Evolutionary conservation across 2,888 invertebrate species (phyloP).

Genomic region (Brachyptera risi): DNA sequence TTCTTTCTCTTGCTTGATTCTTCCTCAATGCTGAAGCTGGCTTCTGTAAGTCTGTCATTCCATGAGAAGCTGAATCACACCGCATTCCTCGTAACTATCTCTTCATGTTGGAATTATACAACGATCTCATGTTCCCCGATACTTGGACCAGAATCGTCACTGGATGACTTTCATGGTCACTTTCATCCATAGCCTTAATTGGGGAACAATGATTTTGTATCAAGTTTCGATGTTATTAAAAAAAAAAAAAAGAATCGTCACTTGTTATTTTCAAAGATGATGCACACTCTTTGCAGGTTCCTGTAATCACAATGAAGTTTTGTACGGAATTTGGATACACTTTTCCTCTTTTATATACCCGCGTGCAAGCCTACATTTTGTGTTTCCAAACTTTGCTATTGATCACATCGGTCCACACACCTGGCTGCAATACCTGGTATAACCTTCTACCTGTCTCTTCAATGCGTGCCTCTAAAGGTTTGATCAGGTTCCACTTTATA

Average conservation of each 20-base stretch:
- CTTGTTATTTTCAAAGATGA: no score
- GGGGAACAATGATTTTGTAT: no score
- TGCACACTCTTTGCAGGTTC: background rate
- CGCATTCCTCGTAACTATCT: background rate
- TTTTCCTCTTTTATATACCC: constrained; percentile 6
- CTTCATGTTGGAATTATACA: background rate
- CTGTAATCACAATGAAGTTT: background rate
- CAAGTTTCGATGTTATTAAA: no score
- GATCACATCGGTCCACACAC: constrained; percentile 7
- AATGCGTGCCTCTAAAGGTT: background rate
- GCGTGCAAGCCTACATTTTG: background rate
- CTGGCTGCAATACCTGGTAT: background rate
- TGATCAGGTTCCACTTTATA: background rate
- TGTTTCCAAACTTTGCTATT: background rate
- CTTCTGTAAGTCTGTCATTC: background rate
- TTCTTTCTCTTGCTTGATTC: constrained; percentile 20
- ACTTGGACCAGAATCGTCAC: no score
- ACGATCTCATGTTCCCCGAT: background rate
- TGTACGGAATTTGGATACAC: constrained; percentile 1
- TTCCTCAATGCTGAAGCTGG: constrained; percentile 17
- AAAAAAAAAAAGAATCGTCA: no score
- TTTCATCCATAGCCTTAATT: no score
- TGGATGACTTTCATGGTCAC: no score
- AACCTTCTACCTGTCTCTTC: background rate
- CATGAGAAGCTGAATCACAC: background rate